These are phyloP conservation scores for Ophion slaviceki DNA, from an alignment of 2,888 invertebrate species.

Conservation along the genomic window DNA sequence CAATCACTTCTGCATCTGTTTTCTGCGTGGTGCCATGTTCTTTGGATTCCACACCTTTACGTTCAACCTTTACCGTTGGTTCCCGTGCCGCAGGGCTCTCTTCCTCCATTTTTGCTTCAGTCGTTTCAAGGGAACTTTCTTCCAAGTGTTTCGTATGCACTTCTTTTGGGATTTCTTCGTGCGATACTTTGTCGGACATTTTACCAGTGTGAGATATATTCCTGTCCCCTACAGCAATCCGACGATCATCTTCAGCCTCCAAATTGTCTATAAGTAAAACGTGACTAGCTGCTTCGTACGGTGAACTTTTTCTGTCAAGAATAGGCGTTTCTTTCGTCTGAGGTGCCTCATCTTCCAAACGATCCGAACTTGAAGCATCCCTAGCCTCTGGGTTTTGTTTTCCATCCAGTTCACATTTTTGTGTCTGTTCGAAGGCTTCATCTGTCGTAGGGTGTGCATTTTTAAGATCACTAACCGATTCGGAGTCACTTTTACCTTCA, in stretches of 20 bases:
- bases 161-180: slow-evolving; percentile 20
- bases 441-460: background rate
- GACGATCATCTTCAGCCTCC: background rate
- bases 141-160: slow-evolving; percentile 9
- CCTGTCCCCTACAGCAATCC: background rate
- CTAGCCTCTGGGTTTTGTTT: background rate
- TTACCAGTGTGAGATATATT: background rate
- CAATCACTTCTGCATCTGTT: background rate
- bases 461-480: background rate
- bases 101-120: slow-evolving; percentile 30
- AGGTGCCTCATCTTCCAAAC: background rate
- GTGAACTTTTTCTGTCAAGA: slow-evolving; percentile 1
- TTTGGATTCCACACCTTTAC: background rate
- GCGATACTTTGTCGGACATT: slow-evolving; percentile 2
- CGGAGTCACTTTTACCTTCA: background rate
- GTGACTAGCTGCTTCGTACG: background rate
- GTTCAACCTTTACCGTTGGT: slow-evolving; percentile 11
- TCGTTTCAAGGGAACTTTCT: background rate
- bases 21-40: no score
- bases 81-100: slow-evolving; percentile 22
- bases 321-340: background rate
- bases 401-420: background rate
- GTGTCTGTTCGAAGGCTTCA: background rate
- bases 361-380: background rate
- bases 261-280: background rate